Evolutionary conservation across 2,113 vertebrate species (phyloP), one percentile per base, ranked within the genome.

Genomic region (Thunnus thynnus): DNA sequence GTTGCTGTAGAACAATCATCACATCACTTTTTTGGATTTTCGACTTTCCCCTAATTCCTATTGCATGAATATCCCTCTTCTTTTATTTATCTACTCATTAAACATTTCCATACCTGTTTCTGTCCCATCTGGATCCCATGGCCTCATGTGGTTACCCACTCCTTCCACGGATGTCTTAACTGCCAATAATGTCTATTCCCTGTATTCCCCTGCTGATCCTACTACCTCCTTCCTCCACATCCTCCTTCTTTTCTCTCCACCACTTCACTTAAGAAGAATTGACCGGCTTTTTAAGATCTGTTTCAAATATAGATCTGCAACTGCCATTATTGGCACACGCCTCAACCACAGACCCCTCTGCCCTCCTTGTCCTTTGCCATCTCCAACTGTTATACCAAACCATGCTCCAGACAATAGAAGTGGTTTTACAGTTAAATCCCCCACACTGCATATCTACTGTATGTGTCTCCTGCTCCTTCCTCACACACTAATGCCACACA

Each of bases 221-320:
- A 1, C 41, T 74, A 20, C 32, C 64, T 67, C 62, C 64, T 52
- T 72, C 51, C 27, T 78, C 50, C 76, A 61, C 74, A 58, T 56
- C 72, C 69, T 71, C 52, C 17, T 61, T 79, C 74, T 84, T 76
- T 80, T 75, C 63, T 44, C 66, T 84, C 13, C 62, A 83, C 83
- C 76, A 48, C 87, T 90, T 83, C 69, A 85, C 78, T 88, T 56
- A 58, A 80, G 22, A 83, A 78, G 75, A 86, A 89, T 87, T 81
- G 87, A 90, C 84, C 84, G 25, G 72, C 70, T 77, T 68, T 91
- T 86, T 91, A 83, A 82, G 78, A 88, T 88, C 67, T 77, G 80
- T 85, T 90, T 91, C 83, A 92, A 91, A 89, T 90, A 86, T 93
- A 93, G 89, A 92, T 91, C 64, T 44, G 58, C 12, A 44, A 68